These are phyloP conservation scores for Heliconius hermathena DNA, from an alignment of 1,140 invertebrate species.

Conservation along the genomic window DNA sequence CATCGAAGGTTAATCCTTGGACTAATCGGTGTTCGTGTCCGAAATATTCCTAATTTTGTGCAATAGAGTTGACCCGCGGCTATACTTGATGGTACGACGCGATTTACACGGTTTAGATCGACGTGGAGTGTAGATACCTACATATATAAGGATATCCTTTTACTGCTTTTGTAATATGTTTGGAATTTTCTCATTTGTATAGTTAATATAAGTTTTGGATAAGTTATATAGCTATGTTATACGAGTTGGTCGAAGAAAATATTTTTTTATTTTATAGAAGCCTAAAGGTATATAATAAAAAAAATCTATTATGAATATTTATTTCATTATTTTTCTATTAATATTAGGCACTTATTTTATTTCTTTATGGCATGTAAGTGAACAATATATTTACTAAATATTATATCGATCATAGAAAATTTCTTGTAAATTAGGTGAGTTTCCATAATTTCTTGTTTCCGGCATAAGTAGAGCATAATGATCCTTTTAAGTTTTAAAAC, in stretches of 20 bases:
- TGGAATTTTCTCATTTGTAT: background rate
- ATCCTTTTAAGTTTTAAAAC: no score
- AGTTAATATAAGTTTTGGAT: background rate
- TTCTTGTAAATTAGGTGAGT: no score
- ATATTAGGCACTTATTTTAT: no score
- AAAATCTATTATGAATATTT: no score
- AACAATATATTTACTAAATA: no score
- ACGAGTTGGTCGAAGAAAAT: background rate
- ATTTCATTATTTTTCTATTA: no score
- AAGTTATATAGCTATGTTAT: background rate
- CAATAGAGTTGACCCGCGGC: slow-evolving; percentile 58
- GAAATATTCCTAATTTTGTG: slow-evolving; percentile 62
- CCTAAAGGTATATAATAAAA: no score
- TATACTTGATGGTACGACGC: slow-evolving; percentile 57
- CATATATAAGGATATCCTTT: slow-evolving; percentile 46
- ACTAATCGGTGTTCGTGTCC: slow-evolving; percentile 51
- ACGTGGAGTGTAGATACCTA: slow-evolving; percentile 8
- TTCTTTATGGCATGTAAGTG: no score
- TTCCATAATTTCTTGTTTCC: no score
- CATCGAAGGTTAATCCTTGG: slow-evolving; percentile 44
- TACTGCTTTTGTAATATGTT: slow-evolving; percentile 6
- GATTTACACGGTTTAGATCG: slow-evolving; percentile 56
- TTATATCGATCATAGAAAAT: no score
- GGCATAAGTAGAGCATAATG: no score
- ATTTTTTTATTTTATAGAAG: background rate